Evolutionary conservation across 92 coral and sea anemone species (phyloP).

Genomic region (Epizoanthus ramosus): DNA sequence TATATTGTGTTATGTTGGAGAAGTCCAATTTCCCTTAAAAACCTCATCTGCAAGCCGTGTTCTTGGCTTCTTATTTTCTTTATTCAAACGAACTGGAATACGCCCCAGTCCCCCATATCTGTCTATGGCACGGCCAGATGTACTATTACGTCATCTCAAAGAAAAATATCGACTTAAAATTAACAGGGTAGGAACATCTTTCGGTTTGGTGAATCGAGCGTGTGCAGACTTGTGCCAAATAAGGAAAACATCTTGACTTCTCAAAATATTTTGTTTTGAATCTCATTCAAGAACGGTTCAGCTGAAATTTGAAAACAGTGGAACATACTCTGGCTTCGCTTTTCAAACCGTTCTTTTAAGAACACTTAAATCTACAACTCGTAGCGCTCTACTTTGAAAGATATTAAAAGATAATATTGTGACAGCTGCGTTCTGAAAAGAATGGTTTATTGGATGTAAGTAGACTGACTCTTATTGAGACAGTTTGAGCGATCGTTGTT

Average conservation of each 20-base stretch:
- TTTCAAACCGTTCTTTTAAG: slow-evolving; percentile 18
- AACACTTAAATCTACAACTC: slow-evolving; percentile 22
- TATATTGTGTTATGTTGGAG: too few relatives aligned
- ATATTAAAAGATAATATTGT: not conserved
- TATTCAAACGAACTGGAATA: too few relatives aligned
- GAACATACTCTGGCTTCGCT: not conserved
- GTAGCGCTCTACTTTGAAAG: slow-evolving; percentile 23
- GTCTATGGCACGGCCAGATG: too few relatives aligned
- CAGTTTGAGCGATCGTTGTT: too few relatives aligned
- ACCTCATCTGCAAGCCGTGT: too few relatives aligned
- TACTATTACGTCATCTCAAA: not conserved
- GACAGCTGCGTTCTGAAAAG: too few relatives aligned
- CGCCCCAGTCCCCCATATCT: too few relatives aligned
- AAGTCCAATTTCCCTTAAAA: too few relatives aligned
- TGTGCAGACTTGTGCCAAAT: slow-evolving; percentile 21
- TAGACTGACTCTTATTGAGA: too few relatives aligned
- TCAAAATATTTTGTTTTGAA: slow-evolving; percentile 21
- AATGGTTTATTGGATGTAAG: too few relatives aligned
- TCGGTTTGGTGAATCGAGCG: slow-evolving; percentile 13
- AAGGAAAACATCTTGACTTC: slow-evolving; percentile 14
- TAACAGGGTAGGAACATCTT: slow-evolving; percentile 15
- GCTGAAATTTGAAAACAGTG: too few relatives aligned
- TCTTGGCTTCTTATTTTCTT: too few relatives aligned
- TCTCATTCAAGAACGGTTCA: not conserved
- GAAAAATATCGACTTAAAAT: slow-evolving; percentile 4